Evolutionary conservation across 2,888 invertebrate genomes (phyloP), one percentile per base, ranked within the genome.

Genomic region (Hypena proboscidalis): DNA sequence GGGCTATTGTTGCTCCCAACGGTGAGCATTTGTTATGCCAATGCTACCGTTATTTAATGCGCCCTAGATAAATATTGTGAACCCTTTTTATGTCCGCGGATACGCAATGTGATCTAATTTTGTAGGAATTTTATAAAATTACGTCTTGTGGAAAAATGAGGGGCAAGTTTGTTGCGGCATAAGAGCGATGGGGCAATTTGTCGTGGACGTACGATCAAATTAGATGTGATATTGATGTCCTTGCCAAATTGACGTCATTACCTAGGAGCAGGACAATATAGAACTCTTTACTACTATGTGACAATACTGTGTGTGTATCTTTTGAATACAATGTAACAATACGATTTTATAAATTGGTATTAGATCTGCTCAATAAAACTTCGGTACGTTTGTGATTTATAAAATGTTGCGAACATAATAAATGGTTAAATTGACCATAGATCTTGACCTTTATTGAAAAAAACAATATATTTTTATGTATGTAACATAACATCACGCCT

Each of bases 1-100:
- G 49, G 65, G 69, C 73, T 71, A 79, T 78, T 78, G 75, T 80
- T 71, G 67, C 59, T 56, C 68, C 70, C 72, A 71, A 60, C 69
- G 67, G 67, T 70, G 69, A 67, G 67, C 74, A 82, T 81, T 80
- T 82, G 75, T 82, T 81, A 81, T 77, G 75, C 68, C 70, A 74
- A 80, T 77, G 70, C 70, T 70, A 61, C 73, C 69, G 70, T 75
- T 78, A 74, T 80, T 74, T 78, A 80, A 78, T 74, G 68, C 70
- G 68, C 67, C 75, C 77, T 74, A 74, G 68, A 82, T 82, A 79
- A 77, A 81, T 80, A 79, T 76, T 70, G 73, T 70, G 69, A 72
- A 75, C 76, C 77, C 76, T 77, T 79, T 80, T 80, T 75, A 71
- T 72, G 67, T 70, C 58, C 60, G 46, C 55, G 47, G 60, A 67